phyloP scores from a whole-genome alignment of 1,140 invertebrate genomes.

The Bactericera cockerelli region DNA sequence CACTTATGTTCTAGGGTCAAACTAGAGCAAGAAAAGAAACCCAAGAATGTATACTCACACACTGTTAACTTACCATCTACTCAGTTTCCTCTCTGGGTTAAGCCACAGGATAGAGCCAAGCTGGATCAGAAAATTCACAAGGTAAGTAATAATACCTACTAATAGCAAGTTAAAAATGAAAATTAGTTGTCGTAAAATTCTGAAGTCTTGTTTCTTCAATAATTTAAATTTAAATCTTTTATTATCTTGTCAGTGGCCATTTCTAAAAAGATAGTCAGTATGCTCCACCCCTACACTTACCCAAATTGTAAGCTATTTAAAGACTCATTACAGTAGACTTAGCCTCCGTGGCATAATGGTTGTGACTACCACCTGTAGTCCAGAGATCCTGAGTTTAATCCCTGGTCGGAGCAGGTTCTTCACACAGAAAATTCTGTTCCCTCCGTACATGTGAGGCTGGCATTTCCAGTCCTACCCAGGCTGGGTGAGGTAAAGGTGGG shows the following conservation, averaged over 20 bases:
- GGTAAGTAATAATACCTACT: constrained; percentile 28
- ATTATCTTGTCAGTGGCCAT: too few species aligned
- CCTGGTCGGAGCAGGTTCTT: too few species aligned
- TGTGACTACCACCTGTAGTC: too few species aligned
- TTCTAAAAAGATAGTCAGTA: constrained; percentile 11
- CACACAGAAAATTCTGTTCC: too few species aligned
- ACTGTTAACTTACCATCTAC: constrained; percentile 40
- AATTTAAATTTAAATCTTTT: too few species aligned
- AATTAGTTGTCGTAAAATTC: constrained; percentile 8
- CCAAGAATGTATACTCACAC: constrained; percentile 3
- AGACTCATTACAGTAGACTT: constrained; percentile 12
- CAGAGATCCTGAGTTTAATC: too few species aligned
- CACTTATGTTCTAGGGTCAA: not conserved
- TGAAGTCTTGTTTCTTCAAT: not conserved
- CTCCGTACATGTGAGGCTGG: too few species aligned
- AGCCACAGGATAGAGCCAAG: constrained; percentile 35
- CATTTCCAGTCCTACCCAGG: too few species aligned
- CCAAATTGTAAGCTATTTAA: constrained; percentile 13
- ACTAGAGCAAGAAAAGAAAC: not conserved
- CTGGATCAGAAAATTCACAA: constrained; percentile 41
- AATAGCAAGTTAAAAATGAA: too few species aligned
- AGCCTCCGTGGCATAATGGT: too few species aligned
- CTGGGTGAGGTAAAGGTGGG: too few species aligned
- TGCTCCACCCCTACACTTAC: constrained; percentile 9
- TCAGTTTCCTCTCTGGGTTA: constrained; percentile 43